A percentile compares a stretch with the other conserved stretches of the same genome.
phyloP scores from a whole-genome alignment of 1,140 invertebrate genomes.

The Ceratitis capitata region DNA sequence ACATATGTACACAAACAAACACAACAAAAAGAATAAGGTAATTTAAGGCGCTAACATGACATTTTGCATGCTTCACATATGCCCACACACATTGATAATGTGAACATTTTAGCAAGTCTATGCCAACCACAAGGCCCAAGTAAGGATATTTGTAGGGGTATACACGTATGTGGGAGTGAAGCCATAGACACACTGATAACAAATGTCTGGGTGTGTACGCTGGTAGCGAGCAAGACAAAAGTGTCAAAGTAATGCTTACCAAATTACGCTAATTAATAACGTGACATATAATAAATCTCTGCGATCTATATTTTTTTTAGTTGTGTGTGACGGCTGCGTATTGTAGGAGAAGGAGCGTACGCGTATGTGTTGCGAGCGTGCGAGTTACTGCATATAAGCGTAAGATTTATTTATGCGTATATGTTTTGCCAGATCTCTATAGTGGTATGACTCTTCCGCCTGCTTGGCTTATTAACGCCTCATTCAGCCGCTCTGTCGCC shows the following conservation, averaged over 20 bases:
- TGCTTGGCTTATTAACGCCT: background rate
- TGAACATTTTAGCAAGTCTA: background rate
- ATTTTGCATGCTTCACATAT: slow-evolving; percentile 29
- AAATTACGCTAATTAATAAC: slow-evolving; percentile 25
- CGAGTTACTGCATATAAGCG: background rate
- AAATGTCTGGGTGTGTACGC: too few species aligned
- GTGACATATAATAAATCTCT: slow-evolving; percentile 17
- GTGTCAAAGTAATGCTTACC: background rate
- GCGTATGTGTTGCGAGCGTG: background rate
- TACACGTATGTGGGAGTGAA: too few species aligned
- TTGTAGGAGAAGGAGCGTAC: background rate
- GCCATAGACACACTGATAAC: too few species aligned
- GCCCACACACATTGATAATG: background rate
- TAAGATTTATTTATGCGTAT: background rate
- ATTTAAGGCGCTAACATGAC: background rate
- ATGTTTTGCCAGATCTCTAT: background rate
- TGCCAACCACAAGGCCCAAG: background rate
- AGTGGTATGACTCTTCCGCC: background rate
- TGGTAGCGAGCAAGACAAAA: background rate
- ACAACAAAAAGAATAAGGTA: background rate
- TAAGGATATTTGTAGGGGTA: background rate
- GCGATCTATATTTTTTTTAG: background rate
- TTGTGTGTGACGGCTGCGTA: background rate
- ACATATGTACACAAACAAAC: too few species aligned
- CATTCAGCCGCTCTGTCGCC: background rate